Percentiles rank a stretch among this genome's conserved stretches.
Evolutionary conservation across 2,113 vertebrate species (phyloP).

Genomic region (Quiscalus mexicanus): DNA sequence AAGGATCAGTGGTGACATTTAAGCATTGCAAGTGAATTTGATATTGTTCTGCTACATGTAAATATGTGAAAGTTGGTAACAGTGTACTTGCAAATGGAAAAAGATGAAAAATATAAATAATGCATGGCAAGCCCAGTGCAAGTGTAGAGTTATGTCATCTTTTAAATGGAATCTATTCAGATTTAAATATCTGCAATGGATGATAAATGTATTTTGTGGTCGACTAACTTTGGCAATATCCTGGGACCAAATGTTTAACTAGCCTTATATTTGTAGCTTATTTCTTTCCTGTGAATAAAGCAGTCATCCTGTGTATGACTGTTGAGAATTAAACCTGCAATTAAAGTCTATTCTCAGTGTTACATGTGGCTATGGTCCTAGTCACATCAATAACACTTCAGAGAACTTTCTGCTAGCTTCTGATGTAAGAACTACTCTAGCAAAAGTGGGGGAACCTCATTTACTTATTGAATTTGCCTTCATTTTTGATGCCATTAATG

Average conservation of each 20-base stretch:
- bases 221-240: neutral
- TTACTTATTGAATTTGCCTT: neutral
- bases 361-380: neutral
- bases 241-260: neutral
- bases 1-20: slow-evolving; percentile 17
- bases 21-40: neutral
- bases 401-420: neutral
- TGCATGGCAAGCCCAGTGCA: neutral
- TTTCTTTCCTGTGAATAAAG: neutral
- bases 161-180: neutral
- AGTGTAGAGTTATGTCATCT: neutral
- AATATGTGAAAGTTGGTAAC: neutral
- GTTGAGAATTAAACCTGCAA: neutral
- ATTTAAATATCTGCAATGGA: neutral
- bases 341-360: neutral
- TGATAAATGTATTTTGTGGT: neutral
- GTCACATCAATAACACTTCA: neutral
- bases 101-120: neutral
- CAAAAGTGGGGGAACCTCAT: fast-evolving
- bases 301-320: neutral
- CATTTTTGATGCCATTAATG: neutral
- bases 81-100: neutral
- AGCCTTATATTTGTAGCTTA: neutral
- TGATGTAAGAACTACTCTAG: neutral
- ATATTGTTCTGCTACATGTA: neutral